Conservation (phyloP, 2,797 vertebrate genomes). For the Lutjanus argentimaculatus region DNA sequence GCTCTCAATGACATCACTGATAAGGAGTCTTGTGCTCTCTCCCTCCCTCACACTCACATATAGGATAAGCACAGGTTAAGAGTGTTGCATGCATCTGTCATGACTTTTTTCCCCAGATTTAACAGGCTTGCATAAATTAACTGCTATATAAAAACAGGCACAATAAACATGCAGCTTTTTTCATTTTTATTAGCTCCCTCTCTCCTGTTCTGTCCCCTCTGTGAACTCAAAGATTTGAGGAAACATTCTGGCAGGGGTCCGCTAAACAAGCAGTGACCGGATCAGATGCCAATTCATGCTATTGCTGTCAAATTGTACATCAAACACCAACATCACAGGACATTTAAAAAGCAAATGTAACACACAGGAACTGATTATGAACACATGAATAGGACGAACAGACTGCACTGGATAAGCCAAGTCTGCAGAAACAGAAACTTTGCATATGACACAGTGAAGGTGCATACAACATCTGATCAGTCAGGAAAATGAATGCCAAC, state of each 20-base stretch:
- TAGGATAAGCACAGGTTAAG: constrained; percentile 32
- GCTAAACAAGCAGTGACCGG: constrained; percentile 1
- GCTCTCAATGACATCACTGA: constrained; percentile 88
- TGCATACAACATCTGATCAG: neutral
- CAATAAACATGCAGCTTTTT: constrained; percentile 3
- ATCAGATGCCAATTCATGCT: neutral
- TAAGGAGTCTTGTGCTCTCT: constrained; percentile 48
- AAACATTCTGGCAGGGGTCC: neutral
- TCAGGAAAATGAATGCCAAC: neutral
- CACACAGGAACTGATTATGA: neutral
- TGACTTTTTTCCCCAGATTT: constrained; percentile 15
- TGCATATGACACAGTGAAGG: neutral
- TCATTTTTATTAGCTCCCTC: neutral
- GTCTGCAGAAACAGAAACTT: constrained; percentile 2
- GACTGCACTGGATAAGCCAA: neutral
- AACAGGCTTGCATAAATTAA: neutral
- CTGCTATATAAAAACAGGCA: constrained; percentile 10
- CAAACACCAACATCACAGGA: neutral
- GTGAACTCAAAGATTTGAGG: neutral
- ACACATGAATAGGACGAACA: neutral
- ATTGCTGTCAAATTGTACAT: neutral
- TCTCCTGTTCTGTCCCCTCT: neutral
- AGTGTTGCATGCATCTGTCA: constrained; percentile 1
- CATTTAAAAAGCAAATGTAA: neutral
- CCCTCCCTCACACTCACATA: constrained; percentile 26